Evolutionary conservation across 2,888 invertebrate species (phyloP).

Genomic region (Sminthurinus aureus): DNA sequence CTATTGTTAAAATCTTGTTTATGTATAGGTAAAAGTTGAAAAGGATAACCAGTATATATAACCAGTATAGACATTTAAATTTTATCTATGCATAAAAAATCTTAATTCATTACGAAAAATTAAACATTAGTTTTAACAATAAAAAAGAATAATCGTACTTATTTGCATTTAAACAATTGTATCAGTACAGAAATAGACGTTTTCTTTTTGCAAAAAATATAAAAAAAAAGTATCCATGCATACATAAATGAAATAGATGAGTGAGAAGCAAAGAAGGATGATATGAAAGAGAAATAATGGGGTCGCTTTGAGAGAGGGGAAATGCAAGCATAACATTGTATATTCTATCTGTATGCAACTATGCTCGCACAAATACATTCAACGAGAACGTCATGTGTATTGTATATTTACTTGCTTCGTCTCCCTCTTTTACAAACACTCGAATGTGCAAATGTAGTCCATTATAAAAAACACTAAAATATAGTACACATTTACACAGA

Average conservation of each 20-base stretch:
- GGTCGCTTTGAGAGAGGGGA: constrained; percentile 32
- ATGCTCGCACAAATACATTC: neutral
- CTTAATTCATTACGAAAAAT: too few relatives aligned
- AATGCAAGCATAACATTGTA: constrained; percentile 22
- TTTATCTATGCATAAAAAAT: too few relatives aligned
- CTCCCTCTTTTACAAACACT: neutral
- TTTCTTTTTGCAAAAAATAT: neutral
- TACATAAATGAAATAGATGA: constrained; percentile 7
- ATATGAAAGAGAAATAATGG: constrained; percentile 20
- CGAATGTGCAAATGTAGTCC: constrained; percentile 23
- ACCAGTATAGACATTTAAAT: too few relatives aligned
- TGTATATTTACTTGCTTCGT: neutral
- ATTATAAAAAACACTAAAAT: constrained; percentile 18
- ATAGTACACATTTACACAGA: neutral
- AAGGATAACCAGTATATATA: too few relatives aligned
- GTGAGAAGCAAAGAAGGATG: constrained; percentile 16
- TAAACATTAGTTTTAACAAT: too few relatives aligned
- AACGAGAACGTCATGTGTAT: neutral
- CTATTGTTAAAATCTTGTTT: too few relatives aligned
- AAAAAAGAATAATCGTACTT: neutral
- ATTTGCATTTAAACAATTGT: too few relatives aligned
- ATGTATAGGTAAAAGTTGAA: too few relatives aligned
- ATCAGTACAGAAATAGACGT: neutral
- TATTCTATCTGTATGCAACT: neutral
- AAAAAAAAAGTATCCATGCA: neutral